Base-by-base conservation (phyloP, 2,888 invertebrate species). In the Linnaemya vulpina region DNA sequence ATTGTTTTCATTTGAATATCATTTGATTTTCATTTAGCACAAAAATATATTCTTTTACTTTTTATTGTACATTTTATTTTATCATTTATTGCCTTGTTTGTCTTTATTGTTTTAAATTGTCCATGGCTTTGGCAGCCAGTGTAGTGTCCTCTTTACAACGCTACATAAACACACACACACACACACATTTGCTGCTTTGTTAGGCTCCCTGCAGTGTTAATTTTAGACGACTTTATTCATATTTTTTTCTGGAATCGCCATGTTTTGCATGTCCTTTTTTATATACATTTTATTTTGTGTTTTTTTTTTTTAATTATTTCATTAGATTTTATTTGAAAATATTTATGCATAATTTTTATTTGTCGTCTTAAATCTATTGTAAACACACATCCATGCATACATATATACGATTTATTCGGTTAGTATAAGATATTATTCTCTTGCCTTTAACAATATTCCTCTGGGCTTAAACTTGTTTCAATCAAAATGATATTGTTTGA, bases 1-100 rank as follows among this genome's bases (percentile, higher is more conserved):
- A 89, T 90, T 90, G 89, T 89, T 89, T 90, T 89, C 87, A 88
- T 89, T 90, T 90, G 88, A 90, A 90, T 90, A 90, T 89, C 76
- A 84, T 75, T 75, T 68, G 75, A 65, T 86, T 87, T 87, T 73
- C 86, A 79, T 83, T 84, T 86, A 80, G 74, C n/a, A n/a, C n/a
- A n/a, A n/a, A n/a, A n/a, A n/a, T 86, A 10, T 73, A 40, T 43
- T 58, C 38, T 55, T 68, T 68, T 55, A 35, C 53, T 51, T 8
- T 74, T 77, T 62, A 71, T n/a, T 74, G 17, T 51, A 43, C 68
- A 49, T n/a, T n/a, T n/a, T 17, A 35, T 67, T 76, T 77, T 87
- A 87, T 87, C 70, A 67, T 81, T 73, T 84, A 25, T 70, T 84
- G 80, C 74, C 65, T 70, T 83, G 83, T 83, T 73, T n/a, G n/a